These are phyloP conservation scores for Heliconius hortense DNA, from an alignment of 2,888 invertebrate genomes.

Conservation along the genomic window DNA sequence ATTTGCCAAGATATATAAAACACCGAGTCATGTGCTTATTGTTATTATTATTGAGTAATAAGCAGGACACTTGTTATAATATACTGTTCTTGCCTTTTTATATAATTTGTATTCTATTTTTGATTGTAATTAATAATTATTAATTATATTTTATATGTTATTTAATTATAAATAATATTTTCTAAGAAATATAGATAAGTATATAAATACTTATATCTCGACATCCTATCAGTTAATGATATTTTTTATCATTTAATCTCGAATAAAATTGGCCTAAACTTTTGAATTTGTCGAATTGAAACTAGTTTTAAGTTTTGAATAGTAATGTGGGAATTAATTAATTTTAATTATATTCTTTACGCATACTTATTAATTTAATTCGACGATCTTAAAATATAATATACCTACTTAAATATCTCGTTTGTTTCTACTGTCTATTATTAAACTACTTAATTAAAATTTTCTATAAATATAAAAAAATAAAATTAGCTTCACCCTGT, in stretches of 20 bases:
- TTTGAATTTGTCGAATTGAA: constrained; percentile 28
- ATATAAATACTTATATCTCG: not conserved
- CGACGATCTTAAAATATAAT: constrained; percentile 6
- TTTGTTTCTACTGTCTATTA: too few species aligned
- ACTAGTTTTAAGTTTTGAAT: constrained; percentile 37
- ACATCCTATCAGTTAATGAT: constrained; percentile 17
- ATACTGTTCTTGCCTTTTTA: not conserved
- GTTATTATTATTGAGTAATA: not conserved
- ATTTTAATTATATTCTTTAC: constrained; percentile 29
- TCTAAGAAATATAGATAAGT: constrained; percentile 2
- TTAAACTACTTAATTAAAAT: not conserved
- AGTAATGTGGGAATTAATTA: constrained; percentile 43
- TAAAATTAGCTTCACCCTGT: too few species aligned
- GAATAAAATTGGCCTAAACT: constrained; percentile 21
- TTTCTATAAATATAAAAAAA: not conserved
- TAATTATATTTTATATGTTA: not conserved
- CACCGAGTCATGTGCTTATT: constrained; percentile 6
- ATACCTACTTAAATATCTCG: not conserved
- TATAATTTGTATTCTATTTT: not conserved
- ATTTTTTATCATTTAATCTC: constrained; percentile 19
- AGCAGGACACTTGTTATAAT: not conserved
- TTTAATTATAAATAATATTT: not conserved
- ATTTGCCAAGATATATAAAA: constrained; percentile 9
- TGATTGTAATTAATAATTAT: not conserved
- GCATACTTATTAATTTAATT: constrained; percentile 33